A percentile compares a stretch with the other conserved stretches of the same genome.
Conservation (phyloP, 1,140 invertebrate species). For the Papilio glaucus region DNA sequence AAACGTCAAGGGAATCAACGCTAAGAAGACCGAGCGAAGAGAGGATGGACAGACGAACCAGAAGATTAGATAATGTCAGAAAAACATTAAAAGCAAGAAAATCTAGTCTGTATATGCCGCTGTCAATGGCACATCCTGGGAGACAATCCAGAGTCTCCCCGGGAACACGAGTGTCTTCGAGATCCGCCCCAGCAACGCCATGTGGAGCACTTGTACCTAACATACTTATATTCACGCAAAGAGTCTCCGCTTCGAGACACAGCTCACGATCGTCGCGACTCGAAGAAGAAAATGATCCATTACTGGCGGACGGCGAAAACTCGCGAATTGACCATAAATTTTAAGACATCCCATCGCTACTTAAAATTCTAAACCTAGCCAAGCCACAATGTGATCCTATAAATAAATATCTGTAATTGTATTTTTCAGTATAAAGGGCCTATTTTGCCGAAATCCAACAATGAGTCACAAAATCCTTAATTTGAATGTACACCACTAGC, state of each 20-base stretch:
- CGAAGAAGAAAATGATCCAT: slow-evolving; percentile 85
- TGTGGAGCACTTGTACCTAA: slow-evolving; percentile 84
- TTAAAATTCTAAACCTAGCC: slow-evolving; percentile 45
- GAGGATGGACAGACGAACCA: slow-evolving; percentile 59
- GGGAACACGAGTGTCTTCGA: slow-evolving; percentile 74
- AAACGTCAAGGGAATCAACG: slow-evolving; percentile 68
- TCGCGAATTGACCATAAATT: slow-evolving; percentile 80
- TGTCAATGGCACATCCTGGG: slow-evolving; percentile 65
- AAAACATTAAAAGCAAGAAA: slow-evolving; percentile 74
- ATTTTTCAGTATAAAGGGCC: slow-evolving; percentile 44
- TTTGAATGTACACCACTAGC: slow-evolving; percentile 63
- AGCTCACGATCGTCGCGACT: slow-evolving; percentile 82
- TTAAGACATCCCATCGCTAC: slow-evolving; percentile 50
- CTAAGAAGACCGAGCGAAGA: slow-evolving; percentile 66
- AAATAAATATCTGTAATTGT: slow-evolving; percentile 42
- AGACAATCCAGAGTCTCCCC: slow-evolving; percentile 62
- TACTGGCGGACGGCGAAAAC: slow-evolving; percentile 84
- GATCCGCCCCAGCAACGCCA: slow-evolving; percentile 90
- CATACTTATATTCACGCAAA: slow-evolving; percentile 80
- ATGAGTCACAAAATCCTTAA: slow-evolving; percentile 35
- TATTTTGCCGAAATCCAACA: slow-evolving; percentile 42
- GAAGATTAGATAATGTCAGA: slow-evolving; percentile 68
- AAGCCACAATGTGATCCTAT: slow-evolving; percentile 44
- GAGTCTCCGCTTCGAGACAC: slow-evolving; percentile 71
- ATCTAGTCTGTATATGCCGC: slow-evolving; percentile 85